A percentile compares a stretch with the other conserved stretches of the same genome.
phyloP scores from a whole-genome alignment of 2,113 vertebrate species.

The Stictonetta naevosa region DNA sequence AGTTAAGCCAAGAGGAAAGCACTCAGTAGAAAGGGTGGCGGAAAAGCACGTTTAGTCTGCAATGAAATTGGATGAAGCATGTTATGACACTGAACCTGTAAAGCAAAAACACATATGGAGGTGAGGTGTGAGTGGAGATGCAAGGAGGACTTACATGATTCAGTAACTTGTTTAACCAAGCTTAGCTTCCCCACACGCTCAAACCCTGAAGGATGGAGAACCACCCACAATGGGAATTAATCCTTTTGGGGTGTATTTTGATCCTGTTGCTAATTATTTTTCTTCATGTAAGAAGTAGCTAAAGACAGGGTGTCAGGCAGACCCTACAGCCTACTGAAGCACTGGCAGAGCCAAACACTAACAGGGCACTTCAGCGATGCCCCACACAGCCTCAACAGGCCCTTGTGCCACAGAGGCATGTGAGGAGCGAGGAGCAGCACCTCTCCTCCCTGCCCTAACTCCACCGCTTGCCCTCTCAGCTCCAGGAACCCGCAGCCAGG shows the following conservation, averaged over 20 bases:
- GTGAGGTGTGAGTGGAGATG: neutral
- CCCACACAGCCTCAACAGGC: rapidly evolving
- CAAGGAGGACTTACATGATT: neutral
- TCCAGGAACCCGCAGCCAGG: too few relatives aligned
- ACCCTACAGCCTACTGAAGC: neutral
- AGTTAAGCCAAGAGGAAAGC: neutral
- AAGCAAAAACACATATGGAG: neutral
- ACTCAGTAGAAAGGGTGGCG: rapidly evolving
- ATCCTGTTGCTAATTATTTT: rapidly evolving
- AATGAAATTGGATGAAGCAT: neutral
- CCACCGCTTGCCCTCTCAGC: too few relatives aligned
- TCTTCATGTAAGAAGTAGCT: too few relatives aligned
- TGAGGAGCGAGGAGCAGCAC: rapidly evolving
- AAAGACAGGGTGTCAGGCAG: rapidly evolving
- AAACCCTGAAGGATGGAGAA: too few relatives aligned
- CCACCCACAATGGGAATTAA: rapidly evolving
- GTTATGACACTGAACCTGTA: rapidly evolving
- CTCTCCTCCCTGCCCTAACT: neutral
- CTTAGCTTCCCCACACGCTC: rapidly evolving
- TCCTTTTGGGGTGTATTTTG: neutral
- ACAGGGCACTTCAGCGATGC: rapidly evolving
- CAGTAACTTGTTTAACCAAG: neutral
- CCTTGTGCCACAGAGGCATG: rapidly evolving
- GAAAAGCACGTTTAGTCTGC: neutral
- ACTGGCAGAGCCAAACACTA: rapidly evolving